Evolutionary conservation across 2,113 vertebrate species (phyloP), one percentile per base, ranked within the genome.

Genomic region (Rynchops niger): DNA sequence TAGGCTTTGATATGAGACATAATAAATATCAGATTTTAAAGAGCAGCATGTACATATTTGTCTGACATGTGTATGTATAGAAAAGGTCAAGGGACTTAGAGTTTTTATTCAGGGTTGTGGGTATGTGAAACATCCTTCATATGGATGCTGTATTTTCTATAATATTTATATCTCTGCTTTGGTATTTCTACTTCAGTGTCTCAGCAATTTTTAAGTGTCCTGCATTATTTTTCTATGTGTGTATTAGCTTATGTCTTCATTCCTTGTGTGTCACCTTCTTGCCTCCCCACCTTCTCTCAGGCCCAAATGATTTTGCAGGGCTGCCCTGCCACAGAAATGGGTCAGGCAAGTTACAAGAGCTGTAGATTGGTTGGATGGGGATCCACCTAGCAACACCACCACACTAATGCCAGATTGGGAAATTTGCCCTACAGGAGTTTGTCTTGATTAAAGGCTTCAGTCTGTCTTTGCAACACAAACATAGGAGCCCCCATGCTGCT

Each of bases 381-480:
- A 95, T 96, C 94, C 96, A 97, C 97, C 94, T 93, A 95, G 93
- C 93, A 96, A 97, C 88, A 94, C 93, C 90, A 93, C 88, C 61
- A n/a, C 96, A 9, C 89, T 58, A 79, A 92, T 59, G 90, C 93
- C 55, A 53, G 69, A 23, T 96, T 97, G 96, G 96, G 95, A 97
- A 97, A 96, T 97, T 95, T 97, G 93, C 96, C 96, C 97, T 96
- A 95, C 95, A 97, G 96, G 97, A 97, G 87, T 97, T 96, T 96
- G 93, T 92, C 96, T 97, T 98, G 97, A 98, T 98, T 97, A 97
- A 97, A 97, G 96, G 95, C 96, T 97, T 97, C 88, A 52, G 93
- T 94, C 94, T 96, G 96, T 95, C 96, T 97, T 93, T 86, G 96
- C 94, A 97, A 97, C 91, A 96, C 93, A 96, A 97, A 94, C 96